These are phyloP conservation scores for Bilobella aurantiaca DNA, from an alignment of 1,140 invertebrate species.

Conservation along the genomic window DNA sequence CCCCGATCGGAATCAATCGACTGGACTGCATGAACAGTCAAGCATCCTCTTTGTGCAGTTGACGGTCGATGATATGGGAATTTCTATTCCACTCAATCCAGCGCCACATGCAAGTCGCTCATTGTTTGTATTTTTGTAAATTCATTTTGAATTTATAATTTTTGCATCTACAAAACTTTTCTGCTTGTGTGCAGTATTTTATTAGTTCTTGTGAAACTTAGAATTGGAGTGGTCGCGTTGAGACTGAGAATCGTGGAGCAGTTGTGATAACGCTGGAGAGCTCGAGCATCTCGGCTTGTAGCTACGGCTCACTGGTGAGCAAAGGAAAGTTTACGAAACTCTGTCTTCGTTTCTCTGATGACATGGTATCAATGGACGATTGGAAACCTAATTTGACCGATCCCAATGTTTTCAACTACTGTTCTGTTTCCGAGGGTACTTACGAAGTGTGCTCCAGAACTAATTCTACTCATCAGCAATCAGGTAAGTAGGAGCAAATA, in stretches of 20 bases:
- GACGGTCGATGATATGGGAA: constrained; percentile 92
- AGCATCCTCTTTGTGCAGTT: constrained; percentile 87
- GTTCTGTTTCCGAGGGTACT: constrained; percentile 92
- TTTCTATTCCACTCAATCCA: constrained; percentile 82
- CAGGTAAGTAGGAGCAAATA: constrained; percentile 14
- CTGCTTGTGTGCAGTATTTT: too few relatives aligned
- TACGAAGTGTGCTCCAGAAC: constrained; percentile 54
- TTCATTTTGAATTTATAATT: constrained; percentile 5
- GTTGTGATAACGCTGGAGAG: constrained; percentile 88
- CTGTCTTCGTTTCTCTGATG: constrained; percentile 86
- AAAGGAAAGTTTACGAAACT: constrained; percentile 69
- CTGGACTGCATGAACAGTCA: constrained; percentile 44
- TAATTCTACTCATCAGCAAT: constrained; percentile 27
- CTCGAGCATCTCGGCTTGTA: constrained; percentile 83
- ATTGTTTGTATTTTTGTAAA: background rate
- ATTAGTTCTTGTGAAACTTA: too few relatives aligned
- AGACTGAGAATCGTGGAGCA: constrained; percentile 72
- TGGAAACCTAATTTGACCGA: constrained; percentile 88
- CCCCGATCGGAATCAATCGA: constrained; percentile 19
- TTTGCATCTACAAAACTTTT: too few relatives aligned
- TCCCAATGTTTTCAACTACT: constrained; percentile 80
- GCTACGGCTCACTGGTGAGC: constrained; percentile 65
- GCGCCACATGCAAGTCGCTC: constrained; percentile 48
- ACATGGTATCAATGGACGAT: constrained; percentile 94
- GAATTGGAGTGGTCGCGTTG: constrained; percentile 38